These are phyloP conservation scores for Loris lydekkerianus DNA, from an alignment of 2,797 vertebrate genomes.

Conservation along the genomic window DNA sequence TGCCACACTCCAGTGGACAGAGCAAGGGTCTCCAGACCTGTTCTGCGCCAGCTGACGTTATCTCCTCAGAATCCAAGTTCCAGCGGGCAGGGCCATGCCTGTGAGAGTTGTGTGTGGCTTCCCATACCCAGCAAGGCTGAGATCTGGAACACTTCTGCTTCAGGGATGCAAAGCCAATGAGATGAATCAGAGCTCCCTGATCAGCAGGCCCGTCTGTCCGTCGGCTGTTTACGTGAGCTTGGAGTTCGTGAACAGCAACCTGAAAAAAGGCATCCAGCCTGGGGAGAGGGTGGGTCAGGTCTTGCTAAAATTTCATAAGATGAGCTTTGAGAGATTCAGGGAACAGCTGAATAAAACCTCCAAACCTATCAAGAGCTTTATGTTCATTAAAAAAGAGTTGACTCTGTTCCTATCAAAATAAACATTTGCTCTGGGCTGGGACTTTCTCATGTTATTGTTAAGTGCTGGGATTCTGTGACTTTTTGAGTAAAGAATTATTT, in stretches of 20 bases:
- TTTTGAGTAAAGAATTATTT: slow-evolving; percentile 69
- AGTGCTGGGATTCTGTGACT: slow-evolving; percentile 1
- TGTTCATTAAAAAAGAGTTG: slow-evolving; percentile 69
- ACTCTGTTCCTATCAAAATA: slow-evolving; percentile 64
- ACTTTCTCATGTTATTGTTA: slow-evolving; percentile 5
- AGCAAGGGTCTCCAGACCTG: not conserved
- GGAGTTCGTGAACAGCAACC: not conserved
- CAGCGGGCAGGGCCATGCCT: not conserved
- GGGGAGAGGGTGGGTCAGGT: not conserved
- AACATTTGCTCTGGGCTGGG: not conserved
- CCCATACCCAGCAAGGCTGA: rapidly evolving
- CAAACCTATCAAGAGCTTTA: not conserved
- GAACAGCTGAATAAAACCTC: slow-evolving; percentile 44
- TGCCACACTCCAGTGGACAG: not conserved
- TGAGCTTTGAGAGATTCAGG: slow-evolving; percentile 61
- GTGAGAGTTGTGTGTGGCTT: not conserved
- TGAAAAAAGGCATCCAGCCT: not conserved
- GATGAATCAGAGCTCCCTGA: not conserved
- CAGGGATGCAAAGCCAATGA: not conserved
- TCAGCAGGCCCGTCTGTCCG: not conserved
- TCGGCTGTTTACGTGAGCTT: not conserved
- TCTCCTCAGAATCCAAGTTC: not conserved
- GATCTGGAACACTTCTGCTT: not conserved
- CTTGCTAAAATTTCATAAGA: slow-evolving; percentile 47
- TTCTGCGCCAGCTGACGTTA: not conserved